Conservation (phyloP, 2,113 vertebrate genomes). For the Polyodon spathula region DNA sequence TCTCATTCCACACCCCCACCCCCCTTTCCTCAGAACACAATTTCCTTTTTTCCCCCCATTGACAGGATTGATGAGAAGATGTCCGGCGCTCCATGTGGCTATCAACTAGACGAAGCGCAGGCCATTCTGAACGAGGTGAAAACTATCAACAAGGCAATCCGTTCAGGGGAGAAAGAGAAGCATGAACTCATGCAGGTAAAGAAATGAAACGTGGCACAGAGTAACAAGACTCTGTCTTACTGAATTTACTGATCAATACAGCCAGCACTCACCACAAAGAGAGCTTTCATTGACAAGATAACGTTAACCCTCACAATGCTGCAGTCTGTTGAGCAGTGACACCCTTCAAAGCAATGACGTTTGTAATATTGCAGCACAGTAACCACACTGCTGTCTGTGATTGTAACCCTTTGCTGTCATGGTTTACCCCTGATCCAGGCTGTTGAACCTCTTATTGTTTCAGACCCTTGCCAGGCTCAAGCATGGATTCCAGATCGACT, state of each 20-base stretch:
- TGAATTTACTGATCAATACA: too few relatives aligned
- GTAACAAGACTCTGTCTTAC: too few relatives aligned
- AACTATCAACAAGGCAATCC: conserved; percentile 87
- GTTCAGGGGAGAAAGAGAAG: conserved; percentile 89
- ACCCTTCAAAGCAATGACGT: too few relatives aligned
- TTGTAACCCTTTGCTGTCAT: too few relatives aligned
- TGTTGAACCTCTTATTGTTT: too few relatives aligned
- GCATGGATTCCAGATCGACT: conserved; percentile 74
- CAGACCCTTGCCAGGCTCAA: conserved; percentile 88
- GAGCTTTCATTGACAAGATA: too few relatives aligned
- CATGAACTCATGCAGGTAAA: conserved; percentile 89
- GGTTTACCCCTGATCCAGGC: too few relatives aligned
- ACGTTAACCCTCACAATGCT: too few relatives aligned
- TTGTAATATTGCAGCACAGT: too few relatives aligned
- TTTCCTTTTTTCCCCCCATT: neutral
- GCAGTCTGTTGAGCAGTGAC: too few relatives aligned
- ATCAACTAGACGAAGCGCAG: conserved; percentile 87
- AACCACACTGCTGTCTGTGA: too few relatives aligned
- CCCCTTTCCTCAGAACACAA: neutral
- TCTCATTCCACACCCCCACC: neutral
- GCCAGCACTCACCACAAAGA: too few relatives aligned
- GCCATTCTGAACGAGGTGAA: conserved; percentile 89
- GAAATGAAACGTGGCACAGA: neutral
- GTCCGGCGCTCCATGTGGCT: conserved; percentile 72
- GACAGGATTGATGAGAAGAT: conserved; percentile 90